Conservation (phyloP, 2,113 vertebrate species). For the Oxygymnocypris stewartii region DNA sequence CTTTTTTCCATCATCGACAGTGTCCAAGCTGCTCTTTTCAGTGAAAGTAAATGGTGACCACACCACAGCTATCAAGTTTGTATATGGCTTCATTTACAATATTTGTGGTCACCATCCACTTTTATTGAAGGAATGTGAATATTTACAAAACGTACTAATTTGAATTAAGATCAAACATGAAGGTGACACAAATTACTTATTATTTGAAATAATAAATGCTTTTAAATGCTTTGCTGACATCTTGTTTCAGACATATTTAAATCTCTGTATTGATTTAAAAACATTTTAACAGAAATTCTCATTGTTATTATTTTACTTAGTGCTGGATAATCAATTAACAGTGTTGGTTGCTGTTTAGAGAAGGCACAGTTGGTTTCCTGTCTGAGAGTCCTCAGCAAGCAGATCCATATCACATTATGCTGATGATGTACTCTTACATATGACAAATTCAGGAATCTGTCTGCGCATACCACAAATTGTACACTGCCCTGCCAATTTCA, state of each 20-base stretch:
- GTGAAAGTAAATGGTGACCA: not conserved
- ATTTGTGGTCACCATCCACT: not conserved
- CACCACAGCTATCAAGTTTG: not conserved
- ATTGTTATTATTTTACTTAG: not conserved
- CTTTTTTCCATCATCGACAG: too few species aligned
- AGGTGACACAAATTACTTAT: not conserved
- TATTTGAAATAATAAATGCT: not conserved
- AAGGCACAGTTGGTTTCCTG: not conserved
- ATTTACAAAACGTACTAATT: not conserved
- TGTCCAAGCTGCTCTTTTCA: not conserved
- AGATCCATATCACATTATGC: constrained; percentile 25
- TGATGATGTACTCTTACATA: constrained; percentile 18
- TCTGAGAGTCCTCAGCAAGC: not conserved
- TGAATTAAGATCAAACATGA: not conserved
- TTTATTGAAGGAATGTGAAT: not conserved
- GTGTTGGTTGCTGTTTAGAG: not conserved
- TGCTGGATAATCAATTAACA: not conserved
- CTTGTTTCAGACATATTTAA: not conserved
- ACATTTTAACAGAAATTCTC: not conserved
- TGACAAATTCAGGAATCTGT: not conserved
- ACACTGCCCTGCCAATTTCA: not conserved
- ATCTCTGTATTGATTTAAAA: not conserved
- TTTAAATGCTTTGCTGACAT: not conserved
- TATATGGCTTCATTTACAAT: not conserved
- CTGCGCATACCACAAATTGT: not conserved